These are phyloP conservation scores for Sycophila texana DNA, from an alignment of 2,888 invertebrate species.

Conservation along the genomic window DNA sequence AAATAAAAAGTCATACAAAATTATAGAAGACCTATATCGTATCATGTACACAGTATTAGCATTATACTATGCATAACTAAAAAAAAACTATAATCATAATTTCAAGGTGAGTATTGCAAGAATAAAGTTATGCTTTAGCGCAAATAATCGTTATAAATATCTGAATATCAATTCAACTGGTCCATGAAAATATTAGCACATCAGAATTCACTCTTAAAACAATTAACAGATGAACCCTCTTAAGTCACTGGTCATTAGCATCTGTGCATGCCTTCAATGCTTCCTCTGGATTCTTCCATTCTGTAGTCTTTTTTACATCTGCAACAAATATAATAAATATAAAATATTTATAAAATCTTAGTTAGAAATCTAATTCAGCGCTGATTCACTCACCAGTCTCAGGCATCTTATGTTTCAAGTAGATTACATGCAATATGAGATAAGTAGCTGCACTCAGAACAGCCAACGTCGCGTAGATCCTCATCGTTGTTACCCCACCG, in stretches of 20 bases:
- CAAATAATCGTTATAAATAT: too few species aligned
- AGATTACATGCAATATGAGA: conserved; percentile 73
- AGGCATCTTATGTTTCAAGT: conserved; percentile 69
- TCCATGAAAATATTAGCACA: too few species aligned
- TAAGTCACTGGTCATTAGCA: conserved; percentile 54
- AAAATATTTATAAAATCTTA: not conserved
- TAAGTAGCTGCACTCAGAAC: conserved; percentile 75
- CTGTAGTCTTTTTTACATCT: conserved; percentile 61
- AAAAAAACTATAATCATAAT: too few species aligned
- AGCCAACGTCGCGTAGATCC: conserved; percentile 76
- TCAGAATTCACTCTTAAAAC: not conserved
- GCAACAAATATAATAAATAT: conserved; percentile 42
- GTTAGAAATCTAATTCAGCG: too few species aligned
- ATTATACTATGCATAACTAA: not conserved
- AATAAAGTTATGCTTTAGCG: too few species aligned
- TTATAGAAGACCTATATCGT: not conserved
- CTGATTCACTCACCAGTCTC: conserved; percentile 60
- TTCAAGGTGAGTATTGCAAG: too few species aligned
- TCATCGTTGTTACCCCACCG: conserved; percentile 80
- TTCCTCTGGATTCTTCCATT: conserved; percentile 68
- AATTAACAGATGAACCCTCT: not conserved
- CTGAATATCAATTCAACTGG: too few species aligned
- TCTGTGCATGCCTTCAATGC: conserved; percentile 61
- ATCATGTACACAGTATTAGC: conserved; percentile 2
- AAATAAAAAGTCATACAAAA: not conserved